Conservation (phyloP, 2,888 invertebrate genomes). For the Drosophila prostipennis region DNA sequence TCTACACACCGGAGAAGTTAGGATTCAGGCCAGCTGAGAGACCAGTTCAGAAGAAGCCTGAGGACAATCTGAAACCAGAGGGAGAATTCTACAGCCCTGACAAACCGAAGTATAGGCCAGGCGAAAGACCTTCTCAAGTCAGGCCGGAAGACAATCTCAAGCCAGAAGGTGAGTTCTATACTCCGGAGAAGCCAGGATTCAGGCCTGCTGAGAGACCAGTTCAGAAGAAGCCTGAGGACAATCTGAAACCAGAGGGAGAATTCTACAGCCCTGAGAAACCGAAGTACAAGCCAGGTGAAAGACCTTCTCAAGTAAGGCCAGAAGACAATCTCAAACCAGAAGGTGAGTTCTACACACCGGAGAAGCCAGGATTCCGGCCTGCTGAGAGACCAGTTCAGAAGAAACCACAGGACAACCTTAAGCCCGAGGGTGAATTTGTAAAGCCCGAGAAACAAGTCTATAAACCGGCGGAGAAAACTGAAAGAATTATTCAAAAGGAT, state of each 20-base stretch:
- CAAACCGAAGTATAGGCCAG: constrained; percentile 82
- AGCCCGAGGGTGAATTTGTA: constrained; percentile 84
- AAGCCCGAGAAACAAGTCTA: constrained; percentile 74
- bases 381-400: background rate
- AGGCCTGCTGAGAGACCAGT: constrained; percentile 84
- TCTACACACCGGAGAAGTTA: too few species aligned
- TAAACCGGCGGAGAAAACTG: constrained; percentile 84
- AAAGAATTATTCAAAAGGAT: constrained; percentile 84
- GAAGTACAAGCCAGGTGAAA: too few species aligned
- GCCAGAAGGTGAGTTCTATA: constrained; percentile 31
- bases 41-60: too few species aligned
- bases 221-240: constrained; percentile 84
- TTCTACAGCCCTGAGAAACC: constrained; percentile 84
- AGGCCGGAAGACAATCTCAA: constrained; percentile 71
- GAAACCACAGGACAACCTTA: constrained; percentile 1
- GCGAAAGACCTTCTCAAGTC: constrained; percentile 83
- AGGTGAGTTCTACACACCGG: background rate
- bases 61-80: constrained; percentile 42
- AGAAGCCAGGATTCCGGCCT: background rate
- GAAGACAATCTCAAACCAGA: background rate
- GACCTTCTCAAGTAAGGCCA: too few species aligned
- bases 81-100: constrained; percentile 79
- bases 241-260: constrained; percentile 86
- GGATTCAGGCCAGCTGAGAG: too few species aligned
- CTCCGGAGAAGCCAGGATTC: constrained; percentile 83